These are phyloP conservation scores for Perizoma flavofasciatum DNA, from an alignment of 2,888 invertebrate species.

Conservation along the genomic window DNA sequence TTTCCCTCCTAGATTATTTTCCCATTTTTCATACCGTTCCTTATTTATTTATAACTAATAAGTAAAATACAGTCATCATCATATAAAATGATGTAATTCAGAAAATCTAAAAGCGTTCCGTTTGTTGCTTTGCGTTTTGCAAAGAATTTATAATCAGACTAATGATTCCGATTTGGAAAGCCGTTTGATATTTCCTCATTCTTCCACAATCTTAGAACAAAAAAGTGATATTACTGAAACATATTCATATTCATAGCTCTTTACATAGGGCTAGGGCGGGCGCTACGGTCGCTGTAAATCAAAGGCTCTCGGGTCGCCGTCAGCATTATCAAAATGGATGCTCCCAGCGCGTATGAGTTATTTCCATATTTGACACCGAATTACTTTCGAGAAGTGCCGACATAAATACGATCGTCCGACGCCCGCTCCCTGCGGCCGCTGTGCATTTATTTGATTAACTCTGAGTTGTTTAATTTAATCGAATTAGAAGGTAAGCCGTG, in stretches of 20 bases:
- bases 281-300: slow-evolving; percentile 68
- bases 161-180: slow-evolving; percentile 4
- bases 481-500: slow-evolving; percentile 79
- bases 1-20: neutral
- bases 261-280: slow-evolving; percentile 40
- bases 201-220: slow-evolving; percentile 2
- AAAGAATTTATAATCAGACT: no score
- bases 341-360: slow-evolving; percentile 80
- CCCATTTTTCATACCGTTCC: no score
- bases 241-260: slow-evolving; percentile 9
- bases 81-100: no score
- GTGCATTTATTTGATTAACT: slow-evolving; percentile 85
- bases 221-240: slow-evolving; percentile 19
- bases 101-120: no score
- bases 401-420: slow-evolving; percentile 72
- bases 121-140: no score
- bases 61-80: no score
- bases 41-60: no score
- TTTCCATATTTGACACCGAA: slow-evolving; percentile 84
- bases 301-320: slow-evolving; percentile 75
- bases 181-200: neutral
- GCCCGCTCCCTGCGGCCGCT: slow-evolving; percentile 59
- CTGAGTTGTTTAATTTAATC: slow-evolving; percentile 84
- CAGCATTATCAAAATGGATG: slow-evolving; percentile 83
- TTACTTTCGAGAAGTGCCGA: slow-evolving; percentile 83